Evolutionary conservation across 2,888 invertebrate species (phyloP).

Genomic region (Aspidiotus rigidus): DNA sequence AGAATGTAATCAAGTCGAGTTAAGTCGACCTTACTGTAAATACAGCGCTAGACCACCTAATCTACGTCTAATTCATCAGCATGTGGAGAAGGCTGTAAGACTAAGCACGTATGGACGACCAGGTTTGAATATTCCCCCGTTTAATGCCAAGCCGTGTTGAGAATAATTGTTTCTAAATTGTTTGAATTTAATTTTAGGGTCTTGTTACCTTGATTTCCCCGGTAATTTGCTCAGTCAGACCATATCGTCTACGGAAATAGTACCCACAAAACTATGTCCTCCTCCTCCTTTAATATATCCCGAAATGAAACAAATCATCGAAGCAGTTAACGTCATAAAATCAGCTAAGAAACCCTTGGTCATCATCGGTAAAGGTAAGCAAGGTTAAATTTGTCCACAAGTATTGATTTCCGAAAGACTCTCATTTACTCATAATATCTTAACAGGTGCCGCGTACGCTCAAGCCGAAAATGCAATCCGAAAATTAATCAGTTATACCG

Average conservation of each 20-base stretch:
- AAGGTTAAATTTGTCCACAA: neutral
- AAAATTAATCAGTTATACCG: constrained; percentile 59
- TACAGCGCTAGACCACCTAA: constrained; percentile 81
- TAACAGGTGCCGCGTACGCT: constrained; percentile 67
- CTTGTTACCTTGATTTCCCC: constrained; percentile 82
- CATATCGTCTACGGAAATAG: constrained; percentile 42
- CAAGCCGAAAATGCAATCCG: constrained; percentile 63
- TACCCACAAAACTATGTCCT: constrained; percentile 43
- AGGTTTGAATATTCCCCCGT: constrained; percentile 46
- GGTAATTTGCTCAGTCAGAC: constrained; percentile 64
- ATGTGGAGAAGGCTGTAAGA: constrained; percentile 85
- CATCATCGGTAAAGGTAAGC: constrained; percentile 71
- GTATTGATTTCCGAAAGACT: neutral
- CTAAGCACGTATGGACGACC: constrained; percentile 76
- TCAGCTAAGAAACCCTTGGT: constrained; percentile 73
- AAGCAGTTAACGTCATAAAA: constrained; percentile 59
- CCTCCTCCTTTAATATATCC: constrained; percentile 62
- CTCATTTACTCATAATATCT: neutral
- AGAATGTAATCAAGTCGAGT: constrained; percentile 84
- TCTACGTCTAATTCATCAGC: constrained; percentile 70
- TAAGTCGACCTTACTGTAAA: constrained; percentile 81
- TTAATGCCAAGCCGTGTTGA: neutral
- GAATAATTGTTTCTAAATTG: neutral
- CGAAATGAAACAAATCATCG: constrained; percentile 55
- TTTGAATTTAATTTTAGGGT: constrained; percentile 44